Evolutionary conservation across 2,797 vertebrate species (phyloP).

Genomic region (Urocyon cinereoargenteus): DNA sequence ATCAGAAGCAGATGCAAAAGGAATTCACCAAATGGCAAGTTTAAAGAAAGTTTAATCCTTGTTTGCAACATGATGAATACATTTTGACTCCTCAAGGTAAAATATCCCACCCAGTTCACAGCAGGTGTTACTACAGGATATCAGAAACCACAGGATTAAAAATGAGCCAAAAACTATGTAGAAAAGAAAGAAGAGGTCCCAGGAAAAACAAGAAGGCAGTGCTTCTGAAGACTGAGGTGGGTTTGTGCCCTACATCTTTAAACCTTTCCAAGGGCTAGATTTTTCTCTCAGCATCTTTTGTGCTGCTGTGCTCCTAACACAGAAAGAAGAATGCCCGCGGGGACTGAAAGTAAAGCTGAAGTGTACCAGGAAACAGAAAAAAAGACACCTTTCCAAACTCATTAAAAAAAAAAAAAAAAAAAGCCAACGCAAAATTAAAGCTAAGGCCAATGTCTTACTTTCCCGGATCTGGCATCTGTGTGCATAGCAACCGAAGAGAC

Average conservation of each 20-base stretch:
- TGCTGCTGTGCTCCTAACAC: neutral
- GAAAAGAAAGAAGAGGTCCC: neutral
- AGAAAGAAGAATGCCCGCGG: neutral
- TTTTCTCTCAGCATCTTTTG: neutral
- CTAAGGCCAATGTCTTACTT: slow-evolving; percentile 91
- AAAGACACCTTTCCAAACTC: neutral
- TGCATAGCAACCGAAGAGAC: slow-evolving; percentile 97
- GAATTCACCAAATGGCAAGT: slow-evolving; percentile 35
- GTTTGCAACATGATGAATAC: slow-evolving; percentile 26
- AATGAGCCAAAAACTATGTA: neutral
- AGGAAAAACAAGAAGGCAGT: neutral
- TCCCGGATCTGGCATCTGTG: slow-evolving; percentile 98
- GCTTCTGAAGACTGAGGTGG: slow-evolving; percentile 11
- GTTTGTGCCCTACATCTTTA: neutral
- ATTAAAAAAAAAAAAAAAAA: neutral
- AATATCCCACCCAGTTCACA: neutral
- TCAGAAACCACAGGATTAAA: slow-evolving; percentile 50
- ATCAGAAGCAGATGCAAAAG: slow-evolving; percentile 50
- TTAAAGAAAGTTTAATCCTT: neutral
- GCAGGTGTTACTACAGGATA: neutral
- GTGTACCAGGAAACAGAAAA: neutral
- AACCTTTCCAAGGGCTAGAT: neutral
- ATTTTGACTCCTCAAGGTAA: slow-evolving; percentile 27
- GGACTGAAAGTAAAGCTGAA: slow-evolving; percentile 43
- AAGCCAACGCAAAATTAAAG: slow-evolving; percentile 30